Evolutionary conservation across 2,113 vertebrate genomes (phyloP).

Genomic region (Poeciliopsis occidentalis): DNA sequence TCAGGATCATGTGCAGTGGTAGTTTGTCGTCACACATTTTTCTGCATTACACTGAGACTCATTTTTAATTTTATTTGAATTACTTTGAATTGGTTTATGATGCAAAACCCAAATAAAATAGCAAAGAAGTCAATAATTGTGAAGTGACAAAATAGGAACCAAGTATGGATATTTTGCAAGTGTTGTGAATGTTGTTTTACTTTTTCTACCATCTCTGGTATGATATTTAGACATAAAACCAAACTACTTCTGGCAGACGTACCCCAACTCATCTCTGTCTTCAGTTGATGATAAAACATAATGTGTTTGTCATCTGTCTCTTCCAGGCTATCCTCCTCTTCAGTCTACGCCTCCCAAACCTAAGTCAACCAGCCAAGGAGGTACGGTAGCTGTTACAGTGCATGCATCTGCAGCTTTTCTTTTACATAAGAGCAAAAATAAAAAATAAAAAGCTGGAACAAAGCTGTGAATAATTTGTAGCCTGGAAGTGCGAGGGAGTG

Average conservation of each 20-base stretch:
- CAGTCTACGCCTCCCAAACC: constrained; percentile 64
- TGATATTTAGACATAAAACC: constrained; percentile 19
- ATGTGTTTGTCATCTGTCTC: constrained; percentile 44
- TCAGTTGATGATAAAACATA: constrained; percentile 36
- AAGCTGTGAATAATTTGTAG: constrained; percentile 59
- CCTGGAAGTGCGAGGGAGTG: constrained; percentile 40
- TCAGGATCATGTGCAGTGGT: no score
- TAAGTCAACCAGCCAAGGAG: constrained; percentile 48
- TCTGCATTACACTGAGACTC: no score
- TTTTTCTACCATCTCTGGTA: constrained; percentile 9
- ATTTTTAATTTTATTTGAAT: no score
- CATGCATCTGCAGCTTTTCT: constrained; percentile 20
- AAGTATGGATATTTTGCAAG: background rate
- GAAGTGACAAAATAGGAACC: background rate
- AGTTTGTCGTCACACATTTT: no score
- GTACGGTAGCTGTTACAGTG: constrained; percentile 50
- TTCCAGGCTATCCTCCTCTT: constrained; percentile 68
- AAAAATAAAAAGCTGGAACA: constrained; percentile 1
- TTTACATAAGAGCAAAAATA: constrained; percentile 19
- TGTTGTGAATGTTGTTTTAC: constrained; percentile 11
- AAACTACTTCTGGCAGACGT: constrained; percentile 12
- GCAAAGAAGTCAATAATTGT: background rate
- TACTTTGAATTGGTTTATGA: no score
- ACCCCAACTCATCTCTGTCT: background rate
- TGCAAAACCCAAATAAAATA: no score